Evolutionary conservation across 1,140 invertebrate genomes (phyloP), one percentile per base, ranked within the genome.

Genomic region (Campodea augens): DNA sequence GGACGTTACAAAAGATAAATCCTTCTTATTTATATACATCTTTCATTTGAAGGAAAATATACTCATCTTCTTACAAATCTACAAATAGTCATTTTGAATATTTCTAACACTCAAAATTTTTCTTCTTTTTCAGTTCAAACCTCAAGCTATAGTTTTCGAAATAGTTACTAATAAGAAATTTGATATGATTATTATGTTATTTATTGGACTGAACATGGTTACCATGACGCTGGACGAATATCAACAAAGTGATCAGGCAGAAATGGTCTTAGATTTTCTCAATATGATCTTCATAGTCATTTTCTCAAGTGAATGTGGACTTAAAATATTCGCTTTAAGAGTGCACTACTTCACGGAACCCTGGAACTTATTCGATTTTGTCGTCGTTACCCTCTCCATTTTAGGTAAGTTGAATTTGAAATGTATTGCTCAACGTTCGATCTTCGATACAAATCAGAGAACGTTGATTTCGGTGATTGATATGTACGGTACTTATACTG

Each of bases 311-410:
- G 93, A 98, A 75, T 96, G 91, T 73, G 73, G 92, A 59, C 77
- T 96, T 67, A 98, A 98, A 75, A 80, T 96, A 59, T 88, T 96
- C 65, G 91, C 89, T 48, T 77, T 97, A 56, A 75, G 92, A 57
- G 91, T 87, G 70, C 84, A 95, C 71, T 98, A 96, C 72, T 97
- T 98, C 74, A 91, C 89, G 65, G 88, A 96, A 68, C 91, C 92
- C 47, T 98, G 93, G 93, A 98, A 98, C 72, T 74, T 97, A 55
- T 98, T 98, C 73, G 93, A 98, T 75, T 92, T 95, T 71, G 84
- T 95, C 59, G 90, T 98, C 62, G 92, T 98, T 59, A 90, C 93
- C 71, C 79, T 97, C 66, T 97, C 92, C 63, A 91, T 98, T 71
- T 77, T 90, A 69, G 84, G 86, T 89, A 74, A 77, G 72, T 70